These are phyloP conservation scores for Trachelus iudaicus DNA, from an alignment of 2,888 invertebrate genomes.

Conservation along the genomic window DNA sequence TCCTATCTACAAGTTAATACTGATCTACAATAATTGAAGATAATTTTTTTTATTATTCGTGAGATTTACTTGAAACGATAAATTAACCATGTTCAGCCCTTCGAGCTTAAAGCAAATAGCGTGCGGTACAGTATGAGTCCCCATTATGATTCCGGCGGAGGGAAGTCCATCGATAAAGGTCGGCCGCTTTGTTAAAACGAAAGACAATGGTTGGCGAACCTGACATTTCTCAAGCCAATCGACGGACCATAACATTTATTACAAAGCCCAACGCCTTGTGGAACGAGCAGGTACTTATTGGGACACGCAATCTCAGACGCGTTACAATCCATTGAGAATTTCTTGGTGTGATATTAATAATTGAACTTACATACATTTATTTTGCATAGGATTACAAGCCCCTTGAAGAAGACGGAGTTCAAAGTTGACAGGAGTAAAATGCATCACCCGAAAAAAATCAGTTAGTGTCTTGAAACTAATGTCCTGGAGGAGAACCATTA, in stretches of 20 bases:
- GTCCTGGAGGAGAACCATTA: slow-evolving; percentile 23
- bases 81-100: too few relatives aligned
- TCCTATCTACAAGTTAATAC: too few relatives aligned
- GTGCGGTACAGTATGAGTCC: too few relatives aligned
- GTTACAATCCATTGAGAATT: background rate
- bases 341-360: too few relatives aligned
- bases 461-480: background rate
- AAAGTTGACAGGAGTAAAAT: background rate
- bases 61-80: too few relatives aligned
- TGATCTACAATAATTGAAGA: too few relatives aligned
- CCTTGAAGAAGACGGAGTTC: too few relatives aligned
- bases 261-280: slow-evolving; percentile 14
- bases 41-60: too few relatives aligned
- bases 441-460: background rate
- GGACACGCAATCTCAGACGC: background rate
- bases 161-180: slow-evolving; percentile 17
- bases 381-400: too few relatives aligned
- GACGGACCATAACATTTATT: slow-evolving; percentile 22
- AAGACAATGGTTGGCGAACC: slow-evolving; percentile 18
- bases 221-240: slow-evolving; percentile 23
- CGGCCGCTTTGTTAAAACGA: slow-evolving; percentile 15
- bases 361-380: too few relatives aligned
- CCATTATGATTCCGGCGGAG: too few relatives aligned
- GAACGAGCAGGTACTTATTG: background rate
- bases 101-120: too few relatives aligned